Conservation (phyloP, 2,888 invertebrate genomes). For the Abscondita cerata region DNA sequence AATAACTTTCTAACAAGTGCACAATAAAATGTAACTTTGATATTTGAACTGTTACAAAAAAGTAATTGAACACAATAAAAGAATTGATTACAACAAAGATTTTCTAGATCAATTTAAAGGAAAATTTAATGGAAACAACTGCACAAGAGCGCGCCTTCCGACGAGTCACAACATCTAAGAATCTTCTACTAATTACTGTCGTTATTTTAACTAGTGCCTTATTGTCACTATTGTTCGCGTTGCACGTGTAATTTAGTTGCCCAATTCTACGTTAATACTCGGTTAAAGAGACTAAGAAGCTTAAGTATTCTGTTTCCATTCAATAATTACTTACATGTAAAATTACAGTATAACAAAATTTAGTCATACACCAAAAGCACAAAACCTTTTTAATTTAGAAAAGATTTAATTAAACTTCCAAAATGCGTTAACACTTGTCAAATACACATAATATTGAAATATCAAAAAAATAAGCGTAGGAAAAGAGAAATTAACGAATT, state of each 20-base stretch:
- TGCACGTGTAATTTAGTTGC: conserved; percentile 44
- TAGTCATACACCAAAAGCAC: too few relatives aligned
- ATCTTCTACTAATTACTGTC: conserved; percentile 44
- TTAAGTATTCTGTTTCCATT: conserved; percentile 32
- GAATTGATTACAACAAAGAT: background rate
- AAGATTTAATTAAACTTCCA: too few relatives aligned
- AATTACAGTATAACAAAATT: too few relatives aligned
- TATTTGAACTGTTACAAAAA: background rate
- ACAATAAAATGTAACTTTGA: background rate
- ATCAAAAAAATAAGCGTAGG: too few relatives aligned
- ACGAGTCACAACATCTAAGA: conserved; percentile 22
- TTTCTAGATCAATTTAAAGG: conserved; percentile 14
- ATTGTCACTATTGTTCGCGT: conserved; percentile 41
- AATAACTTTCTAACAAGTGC: background rate
- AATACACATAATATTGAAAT: too few relatives aligned
- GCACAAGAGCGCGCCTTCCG: conserved; percentile 17
- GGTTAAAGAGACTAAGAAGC: conserved; percentile 46
- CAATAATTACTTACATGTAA: too few relatives aligned
- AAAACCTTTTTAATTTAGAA: too few relatives aligned
- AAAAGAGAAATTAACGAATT: too few relatives aligned
- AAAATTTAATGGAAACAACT: conserved; percentile 14
- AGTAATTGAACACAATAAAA: background rate
- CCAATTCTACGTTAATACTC: conserved; percentile 47
- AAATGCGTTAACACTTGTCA: too few relatives aligned
- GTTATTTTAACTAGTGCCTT: conserved; percentile 43